Base-by-base conservation (phyloP, 2,888 invertebrate genomes). In the Temnothorax unifasciatus region DNA sequence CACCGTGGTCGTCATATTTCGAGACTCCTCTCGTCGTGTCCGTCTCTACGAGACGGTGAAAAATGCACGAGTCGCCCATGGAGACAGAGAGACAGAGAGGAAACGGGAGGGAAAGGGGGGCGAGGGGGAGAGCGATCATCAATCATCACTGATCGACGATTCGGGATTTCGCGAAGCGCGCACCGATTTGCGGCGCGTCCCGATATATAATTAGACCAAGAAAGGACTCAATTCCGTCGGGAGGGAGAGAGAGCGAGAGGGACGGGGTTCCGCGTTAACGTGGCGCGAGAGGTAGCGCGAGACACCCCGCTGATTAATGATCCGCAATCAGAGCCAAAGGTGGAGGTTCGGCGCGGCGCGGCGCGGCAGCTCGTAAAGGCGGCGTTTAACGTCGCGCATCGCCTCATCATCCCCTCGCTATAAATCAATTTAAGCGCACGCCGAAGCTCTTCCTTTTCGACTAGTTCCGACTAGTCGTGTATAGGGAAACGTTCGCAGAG, bases 381-480 rank as follows among this genome's bases (percentile, higher is more conserved):
- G 92, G 91, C 93, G 93, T 94, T 94, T 94, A 94, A 92, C 92
- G 91, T 92, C 90, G 90, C 90, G 91, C 92, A 92, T 92, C 93
- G 94, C 93, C 93, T 92, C 93, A 94, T 94, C 94, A 94, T 94
- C 91, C 92, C 90, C 90, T 91, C 88, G 90, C 93, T 93, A 94
- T 94, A 93, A 94, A 94, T 94, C 94, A 94, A 91, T 91, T 91
- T 87, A 90, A 91, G 91, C 91, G 86, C 89, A 86, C 86, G 83
- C 82, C 85, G 73, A 69, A 69, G 71, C 50, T 81, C 74, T 47
- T 38, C 59, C 79, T 59, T 73, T 73, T 81, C 79, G 59, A 73
- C 79, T 44, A 34, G 59, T 69, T 47, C 50, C 64, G 59, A 73
- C 81, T 81, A 77, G 75, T 38, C 38, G 81, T 11, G 54, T 34